A percentile compares a stretch with the other conserved stretches of the same genome.
These are phyloP conservation scores for Lucinisca nassula DNA, from an alignment of 2,888 invertebrate genomes.

Conservation along the genomic window DNA sequence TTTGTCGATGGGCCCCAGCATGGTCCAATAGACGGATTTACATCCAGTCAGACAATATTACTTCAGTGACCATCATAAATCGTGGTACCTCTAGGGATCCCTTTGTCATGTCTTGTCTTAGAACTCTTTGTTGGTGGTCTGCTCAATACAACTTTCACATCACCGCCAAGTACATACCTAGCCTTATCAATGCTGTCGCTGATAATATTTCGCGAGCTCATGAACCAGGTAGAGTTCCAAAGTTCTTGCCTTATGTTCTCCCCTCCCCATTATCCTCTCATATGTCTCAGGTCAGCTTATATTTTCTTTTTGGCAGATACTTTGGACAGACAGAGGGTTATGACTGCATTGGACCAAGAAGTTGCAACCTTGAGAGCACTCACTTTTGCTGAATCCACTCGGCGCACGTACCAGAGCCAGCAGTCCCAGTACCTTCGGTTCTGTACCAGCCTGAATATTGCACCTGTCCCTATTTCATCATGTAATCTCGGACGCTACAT, in stretches of 20 bases:
- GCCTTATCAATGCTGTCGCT: neutral
- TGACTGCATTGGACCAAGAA: slow-evolving; percentile 6
- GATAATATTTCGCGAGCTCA: neutral
- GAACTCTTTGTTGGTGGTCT: neutral
- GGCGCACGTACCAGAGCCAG: neutral
- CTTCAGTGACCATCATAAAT: neutral
- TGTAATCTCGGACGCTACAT: slow-evolving; percentile 1
- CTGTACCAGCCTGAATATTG: neutral
- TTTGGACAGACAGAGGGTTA: neutral
- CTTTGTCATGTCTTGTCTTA: neutral
- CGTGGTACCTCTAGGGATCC: neutral
- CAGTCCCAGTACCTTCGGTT: neutral
- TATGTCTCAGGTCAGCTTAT: slow-evolving; percentile 4
- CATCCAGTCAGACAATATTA: neutral
- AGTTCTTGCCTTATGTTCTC: neutral
- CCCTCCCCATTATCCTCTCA: neutral
- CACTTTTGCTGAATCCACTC: slow-evolving; percentile 1
- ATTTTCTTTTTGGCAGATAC: slow-evolving; percentile 5
- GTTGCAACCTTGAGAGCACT: neutral
- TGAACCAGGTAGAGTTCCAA: neutral
- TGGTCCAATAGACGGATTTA: neutral
- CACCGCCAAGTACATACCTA: neutral
- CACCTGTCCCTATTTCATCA: neutral
- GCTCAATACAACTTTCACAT: neutral
- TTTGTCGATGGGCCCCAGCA: neutral